phyloP scores from a whole-genome alignment of 2,797 vertebrate species.

The Paramormyrops hopkinsi region DNA sequence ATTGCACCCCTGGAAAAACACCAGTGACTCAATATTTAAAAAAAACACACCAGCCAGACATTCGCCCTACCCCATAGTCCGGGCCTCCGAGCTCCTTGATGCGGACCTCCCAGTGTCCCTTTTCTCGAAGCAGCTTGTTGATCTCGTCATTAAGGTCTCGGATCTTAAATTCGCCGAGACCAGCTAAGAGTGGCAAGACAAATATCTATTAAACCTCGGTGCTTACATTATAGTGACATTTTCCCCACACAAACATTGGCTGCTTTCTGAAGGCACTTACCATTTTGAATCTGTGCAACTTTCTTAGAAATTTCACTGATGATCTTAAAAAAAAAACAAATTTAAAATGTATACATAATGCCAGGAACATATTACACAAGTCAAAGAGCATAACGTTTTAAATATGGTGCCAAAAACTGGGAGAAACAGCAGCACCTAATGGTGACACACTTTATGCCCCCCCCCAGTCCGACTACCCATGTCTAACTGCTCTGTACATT shows the following conservation, averaged over 20 bases:
- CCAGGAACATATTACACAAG: neutral
- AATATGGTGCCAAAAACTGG: neutral
- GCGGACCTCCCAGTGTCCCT: slow-evolving; percentile 90
- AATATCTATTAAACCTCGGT: neutral
- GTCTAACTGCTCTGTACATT: neutral
- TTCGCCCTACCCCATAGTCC: slow-evolving; percentile 71
- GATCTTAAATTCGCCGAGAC: slow-evolving; percentile 93
- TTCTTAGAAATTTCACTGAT: slow-evolving; percentile 98
- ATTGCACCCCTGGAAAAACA: neutral
- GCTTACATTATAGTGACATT: neutral
- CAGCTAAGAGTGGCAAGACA: slow-evolving; percentile 59
- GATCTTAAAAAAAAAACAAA: slow-evolving; percentile 62
- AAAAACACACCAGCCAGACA: neutral
- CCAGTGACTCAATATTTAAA: neutral
- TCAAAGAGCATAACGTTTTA: neutral
- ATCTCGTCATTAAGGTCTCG: slow-evolving; percentile 95
- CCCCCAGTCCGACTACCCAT: neutral
- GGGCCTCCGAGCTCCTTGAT: slow-evolving; percentile 92
- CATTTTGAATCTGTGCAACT: slow-evolving; percentile 95
- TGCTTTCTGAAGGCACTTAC: slow-evolving; percentile 56
- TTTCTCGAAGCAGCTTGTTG: slow-evolving; percentile 90
- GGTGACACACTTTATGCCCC: neutral
- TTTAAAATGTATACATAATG: neutral
- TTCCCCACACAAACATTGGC: neutral
- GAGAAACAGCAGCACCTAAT: slow-evolving; percentile 14